Conservation (phyloP, 2,888 invertebrate species). For the Carpatolechia fugitivella region DNA sequence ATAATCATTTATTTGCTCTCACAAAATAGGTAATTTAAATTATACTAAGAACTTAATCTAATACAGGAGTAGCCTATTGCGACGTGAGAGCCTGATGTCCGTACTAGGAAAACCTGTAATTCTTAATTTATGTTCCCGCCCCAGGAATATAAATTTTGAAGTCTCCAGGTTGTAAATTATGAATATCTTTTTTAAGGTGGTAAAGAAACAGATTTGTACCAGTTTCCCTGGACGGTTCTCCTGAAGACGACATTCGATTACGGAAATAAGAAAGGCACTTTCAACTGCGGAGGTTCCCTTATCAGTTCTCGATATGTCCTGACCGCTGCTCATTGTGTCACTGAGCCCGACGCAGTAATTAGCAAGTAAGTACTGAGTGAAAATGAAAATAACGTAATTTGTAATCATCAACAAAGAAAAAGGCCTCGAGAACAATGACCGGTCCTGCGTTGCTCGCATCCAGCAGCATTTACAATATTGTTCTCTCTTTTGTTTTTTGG, state of each 20-base stretch:
- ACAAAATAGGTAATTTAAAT: too few species aligned
- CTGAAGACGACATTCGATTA: slow-evolving; percentile 51
- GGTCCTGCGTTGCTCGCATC: too few species aligned
- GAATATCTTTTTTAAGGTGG: slow-evolving; percentile 44
- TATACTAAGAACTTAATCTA: too few species aligned
- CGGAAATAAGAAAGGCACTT: slow-evolving; percentile 35
- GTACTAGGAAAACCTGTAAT: too few species aligned
- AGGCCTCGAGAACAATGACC: too few species aligned
- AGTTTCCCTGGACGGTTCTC: slow-evolving; percentile 67
- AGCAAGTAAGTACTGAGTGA: slow-evolving; percentile 38
- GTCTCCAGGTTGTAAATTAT: neutral
- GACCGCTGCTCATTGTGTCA: slow-evolving; percentile 65
- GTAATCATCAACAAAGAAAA: too few species aligned
- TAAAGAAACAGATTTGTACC: slow-evolving; percentile 53
- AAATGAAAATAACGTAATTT: neutral
- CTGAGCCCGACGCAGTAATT: slow-evolving; percentile 40
- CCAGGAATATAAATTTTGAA: neutral
- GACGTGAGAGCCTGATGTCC: too few species aligned
- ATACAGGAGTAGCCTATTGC: too few species aligned
- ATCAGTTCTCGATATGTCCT: slow-evolving; percentile 60
- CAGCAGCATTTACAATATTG: too few species aligned
- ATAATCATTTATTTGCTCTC: too few species aligned
- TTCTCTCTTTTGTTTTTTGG: too few species aligned
- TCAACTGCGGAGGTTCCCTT: slow-evolving; percentile 64
- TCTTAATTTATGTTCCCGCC: too few species aligned